Percentiles rank a stretch among this genome's conserved stretches.
Evolutionary conservation across 2,797 vertebrate species (phyloP).

Genomic region (Euthynnus affinis): DNA sequence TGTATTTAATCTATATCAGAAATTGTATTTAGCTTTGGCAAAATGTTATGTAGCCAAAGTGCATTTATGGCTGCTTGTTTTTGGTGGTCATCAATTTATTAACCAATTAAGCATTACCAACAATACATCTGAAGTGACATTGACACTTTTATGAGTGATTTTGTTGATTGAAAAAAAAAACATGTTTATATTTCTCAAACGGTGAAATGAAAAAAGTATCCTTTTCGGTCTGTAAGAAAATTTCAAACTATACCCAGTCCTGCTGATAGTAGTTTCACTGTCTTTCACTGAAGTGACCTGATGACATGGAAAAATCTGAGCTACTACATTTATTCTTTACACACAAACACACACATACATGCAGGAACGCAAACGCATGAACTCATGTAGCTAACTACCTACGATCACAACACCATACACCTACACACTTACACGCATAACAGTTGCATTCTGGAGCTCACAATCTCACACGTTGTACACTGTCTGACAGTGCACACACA

Average conservation of each 20-base stretch:
- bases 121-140: too few relatives aligned
- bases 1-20: too few relatives aligned
- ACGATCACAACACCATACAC: neutral
- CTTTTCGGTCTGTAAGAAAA: neutral
- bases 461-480: neutral
- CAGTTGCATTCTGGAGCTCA: neutral
- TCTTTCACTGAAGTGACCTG: conserved; percentile 50
- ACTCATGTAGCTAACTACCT: neutral
- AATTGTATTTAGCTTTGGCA: too few relatives aligned
- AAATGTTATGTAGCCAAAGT: too few relatives aligned
- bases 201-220: neutral
- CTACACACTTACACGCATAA: conserved; percentile 2
- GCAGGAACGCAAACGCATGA: neutral
- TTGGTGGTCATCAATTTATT: too few relatives aligned
- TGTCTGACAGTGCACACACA: neutral
- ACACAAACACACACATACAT: neutral
- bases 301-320: conserved; percentile 51
- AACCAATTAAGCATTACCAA: too few relatives aligned
- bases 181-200: neutral
- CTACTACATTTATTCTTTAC: conserved; percentile 10
- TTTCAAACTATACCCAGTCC: neutral
- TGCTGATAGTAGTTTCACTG: neutral
- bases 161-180: too few relatives aligned
- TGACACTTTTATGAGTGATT: too few relatives aligned
- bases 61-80: too few relatives aligned